phyloP scores from a whole-genome alignment of 1,140 invertebrate genomes.

The Drosophila pallidifrons region DNA sequence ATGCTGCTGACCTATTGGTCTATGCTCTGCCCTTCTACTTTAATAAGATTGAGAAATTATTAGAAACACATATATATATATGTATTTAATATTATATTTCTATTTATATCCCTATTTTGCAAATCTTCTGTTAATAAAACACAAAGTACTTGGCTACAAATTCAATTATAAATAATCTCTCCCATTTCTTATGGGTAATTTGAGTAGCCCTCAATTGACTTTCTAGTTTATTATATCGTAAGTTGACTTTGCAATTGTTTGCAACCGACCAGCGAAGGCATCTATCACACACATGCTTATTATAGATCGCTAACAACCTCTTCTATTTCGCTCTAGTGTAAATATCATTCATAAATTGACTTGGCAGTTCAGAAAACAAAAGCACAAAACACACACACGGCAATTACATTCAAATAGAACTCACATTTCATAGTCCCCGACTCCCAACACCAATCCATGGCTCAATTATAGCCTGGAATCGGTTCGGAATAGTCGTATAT shows the following conservation, averaged over 20 bases:
- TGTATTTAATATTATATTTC: no score
- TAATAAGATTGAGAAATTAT: no score
- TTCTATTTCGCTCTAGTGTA: neutral
- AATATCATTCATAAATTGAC: slow-evolving; percentile 13
- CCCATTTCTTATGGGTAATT: no score
- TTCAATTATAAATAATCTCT: no score
- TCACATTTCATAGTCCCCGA: neutral
- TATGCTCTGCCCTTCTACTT: no score
- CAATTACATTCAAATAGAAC: slow-evolving; percentile 28
- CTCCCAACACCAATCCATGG: neutral
- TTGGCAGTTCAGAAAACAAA: neutral
- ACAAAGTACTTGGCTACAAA: no score
- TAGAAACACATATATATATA: no score
- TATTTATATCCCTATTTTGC: no score
- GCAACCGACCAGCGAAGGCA: neutral
- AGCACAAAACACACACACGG: slow-evolving; percentile 9
- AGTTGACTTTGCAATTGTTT: neutral
- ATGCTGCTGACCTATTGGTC: no score
- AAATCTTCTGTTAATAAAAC: no score
- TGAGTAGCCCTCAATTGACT: no score
- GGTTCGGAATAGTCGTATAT: slow-evolving; percentile 30
- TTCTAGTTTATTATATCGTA: no score
- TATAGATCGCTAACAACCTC: neutral
- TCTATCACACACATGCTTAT: neutral
- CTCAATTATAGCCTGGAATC: slow-evolving; percentile 31